A percentile compares a stretch with the other conserved stretches of the same genome.
These are phyloP conservation scores for Oreohelix idahoensis DNA, from an alignment of 1,140 invertebrate genomes.

Conservation along the genomic window DNA sequence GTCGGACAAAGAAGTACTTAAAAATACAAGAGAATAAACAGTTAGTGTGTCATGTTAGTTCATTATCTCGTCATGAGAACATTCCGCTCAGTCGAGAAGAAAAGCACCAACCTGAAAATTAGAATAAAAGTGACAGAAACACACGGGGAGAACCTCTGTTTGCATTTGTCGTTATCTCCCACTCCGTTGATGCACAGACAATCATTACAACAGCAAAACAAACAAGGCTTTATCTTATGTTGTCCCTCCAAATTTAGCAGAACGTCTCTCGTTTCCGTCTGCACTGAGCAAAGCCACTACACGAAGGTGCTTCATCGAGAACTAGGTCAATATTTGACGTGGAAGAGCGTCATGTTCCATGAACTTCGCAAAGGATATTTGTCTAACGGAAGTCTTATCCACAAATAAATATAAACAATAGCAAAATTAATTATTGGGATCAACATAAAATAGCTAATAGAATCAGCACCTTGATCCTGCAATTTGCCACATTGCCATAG, in stretches of 20 bases:
- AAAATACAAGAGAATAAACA: too few species aligned
- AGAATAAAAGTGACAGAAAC: neutral
- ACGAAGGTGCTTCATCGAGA: neutral
- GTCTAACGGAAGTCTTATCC: slow-evolving; percentile 22
- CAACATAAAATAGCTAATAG: slow-evolving; percentile 2
- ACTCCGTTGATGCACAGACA: neutral
- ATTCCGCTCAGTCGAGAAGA: too few species aligned
- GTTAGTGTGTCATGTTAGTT: too few species aligned
- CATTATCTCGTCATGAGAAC: too few species aligned
- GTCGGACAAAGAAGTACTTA: too few species aligned
- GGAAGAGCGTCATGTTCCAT: neutral
- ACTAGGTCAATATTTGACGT: slow-evolving; percentile 11
- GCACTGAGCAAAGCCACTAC: neutral
- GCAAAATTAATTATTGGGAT: slow-evolving; percentile 26
- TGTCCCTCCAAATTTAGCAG: neutral
- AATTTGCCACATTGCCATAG: neutral
- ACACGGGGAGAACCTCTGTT: neutral
- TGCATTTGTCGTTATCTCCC: neutral
- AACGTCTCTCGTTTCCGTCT: neutral
- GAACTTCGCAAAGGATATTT: slow-evolving; percentile 11
- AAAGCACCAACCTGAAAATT: neutral
- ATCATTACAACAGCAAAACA: neutral
- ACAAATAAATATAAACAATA: slow-evolving; percentile 27
- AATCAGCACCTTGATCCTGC: neutral
- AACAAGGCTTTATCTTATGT: neutral